Percentiles rank a stretch among this genome's conserved stretches.
Conservation (phyloP, 2,113 vertebrate species). For the Semicossyphus pulcher region DNA sequence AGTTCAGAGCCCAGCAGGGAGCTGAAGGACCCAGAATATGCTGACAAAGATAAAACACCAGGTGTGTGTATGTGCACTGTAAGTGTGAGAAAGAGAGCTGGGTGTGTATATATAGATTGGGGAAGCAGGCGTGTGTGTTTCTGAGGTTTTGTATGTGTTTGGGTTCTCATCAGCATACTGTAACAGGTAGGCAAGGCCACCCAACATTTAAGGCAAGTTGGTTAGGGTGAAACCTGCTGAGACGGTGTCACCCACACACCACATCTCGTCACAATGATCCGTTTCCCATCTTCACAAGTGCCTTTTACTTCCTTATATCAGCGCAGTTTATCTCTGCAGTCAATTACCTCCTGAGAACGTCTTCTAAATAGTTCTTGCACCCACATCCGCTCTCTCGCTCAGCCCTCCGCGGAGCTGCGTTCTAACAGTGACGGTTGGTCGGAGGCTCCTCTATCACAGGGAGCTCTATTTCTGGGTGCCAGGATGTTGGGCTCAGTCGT, state of each 20-base stretch:
- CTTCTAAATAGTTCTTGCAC: constrained; percentile 17
- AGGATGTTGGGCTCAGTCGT: constrained; percentile 76
- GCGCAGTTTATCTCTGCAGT: neutral
- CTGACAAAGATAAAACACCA: constrained; percentile 75
- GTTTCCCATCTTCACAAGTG: constrained; percentile 2
- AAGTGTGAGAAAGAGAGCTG: constrained; percentile 43
- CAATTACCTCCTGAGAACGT: constrained; percentile 10
- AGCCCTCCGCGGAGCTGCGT: constrained; percentile 22
- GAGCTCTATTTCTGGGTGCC: constrained; percentile 78
- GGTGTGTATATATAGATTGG: constrained; percentile 62
- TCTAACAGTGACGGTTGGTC: constrained; percentile 43
- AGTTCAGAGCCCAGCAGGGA: constrained; percentile 68
- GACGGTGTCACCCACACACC: constrained; percentile 19
- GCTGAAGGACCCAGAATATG: constrained; percentile 65
- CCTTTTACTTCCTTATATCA: neutral
- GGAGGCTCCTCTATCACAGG: constrained; percentile 55
- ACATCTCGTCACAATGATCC: neutral
- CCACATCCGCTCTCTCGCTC: constrained; percentile 3
- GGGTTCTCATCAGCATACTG: constrained; percentile 19
- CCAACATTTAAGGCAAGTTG: constrained; percentile 7
- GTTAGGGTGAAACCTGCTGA: constrained; percentile 32
- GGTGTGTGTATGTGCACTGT: constrained; percentile 58
- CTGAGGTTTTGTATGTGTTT: constrained; percentile 4
- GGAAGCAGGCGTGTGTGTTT: constrained; percentile 23
- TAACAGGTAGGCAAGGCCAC: constrained; percentile 38